These are phyloP conservation scores for Hypanus sabinus DNA, from an alignment of 2,113 vertebrate species.

Conservation along the genomic window DNA sequence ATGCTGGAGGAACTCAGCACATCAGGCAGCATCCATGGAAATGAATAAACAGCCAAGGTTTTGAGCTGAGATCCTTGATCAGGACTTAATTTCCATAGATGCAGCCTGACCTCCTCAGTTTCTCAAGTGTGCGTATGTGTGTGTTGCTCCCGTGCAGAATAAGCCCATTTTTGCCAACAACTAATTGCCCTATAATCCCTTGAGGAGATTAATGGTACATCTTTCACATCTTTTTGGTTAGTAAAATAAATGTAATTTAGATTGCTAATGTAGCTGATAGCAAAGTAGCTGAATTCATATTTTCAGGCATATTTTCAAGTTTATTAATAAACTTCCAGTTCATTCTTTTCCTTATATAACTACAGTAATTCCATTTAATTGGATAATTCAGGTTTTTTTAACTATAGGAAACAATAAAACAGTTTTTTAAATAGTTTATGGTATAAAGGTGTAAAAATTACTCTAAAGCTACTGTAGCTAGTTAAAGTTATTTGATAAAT, in stretches of 20 bases:
- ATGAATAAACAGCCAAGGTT: too few relatives aligned
- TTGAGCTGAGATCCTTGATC: too few relatives aligned
- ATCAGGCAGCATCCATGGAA: too few relatives aligned
- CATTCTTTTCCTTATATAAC: background rate
- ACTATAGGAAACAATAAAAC: background rate
- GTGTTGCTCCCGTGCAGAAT: background rate
- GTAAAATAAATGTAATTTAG: background rate
- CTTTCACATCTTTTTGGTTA: background rate
- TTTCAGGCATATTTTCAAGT: too few relatives aligned
- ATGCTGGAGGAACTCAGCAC: too few relatives aligned
- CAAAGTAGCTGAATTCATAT: background rate
- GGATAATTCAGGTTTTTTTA: background rate
- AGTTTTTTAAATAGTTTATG: background rate
- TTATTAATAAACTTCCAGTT: background rate
- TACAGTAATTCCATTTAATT: background rate
- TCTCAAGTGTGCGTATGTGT: too few relatives aligned
- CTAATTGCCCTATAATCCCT: background rate
- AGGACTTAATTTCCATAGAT: too few relatives aligned
- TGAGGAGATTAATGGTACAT: background rate
- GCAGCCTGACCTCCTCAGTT: too few relatives aligned
- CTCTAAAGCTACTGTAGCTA: background rate
- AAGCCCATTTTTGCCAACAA: background rate
- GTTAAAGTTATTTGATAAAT: slow-evolving; percentile 15
- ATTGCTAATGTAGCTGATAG: background rate
- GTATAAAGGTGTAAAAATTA: background rate